These are phyloP conservation scores for Gallinago jamesoni DNA, from an alignment of 2,113 vertebrate species.

Conservation along the genomic window DNA sequence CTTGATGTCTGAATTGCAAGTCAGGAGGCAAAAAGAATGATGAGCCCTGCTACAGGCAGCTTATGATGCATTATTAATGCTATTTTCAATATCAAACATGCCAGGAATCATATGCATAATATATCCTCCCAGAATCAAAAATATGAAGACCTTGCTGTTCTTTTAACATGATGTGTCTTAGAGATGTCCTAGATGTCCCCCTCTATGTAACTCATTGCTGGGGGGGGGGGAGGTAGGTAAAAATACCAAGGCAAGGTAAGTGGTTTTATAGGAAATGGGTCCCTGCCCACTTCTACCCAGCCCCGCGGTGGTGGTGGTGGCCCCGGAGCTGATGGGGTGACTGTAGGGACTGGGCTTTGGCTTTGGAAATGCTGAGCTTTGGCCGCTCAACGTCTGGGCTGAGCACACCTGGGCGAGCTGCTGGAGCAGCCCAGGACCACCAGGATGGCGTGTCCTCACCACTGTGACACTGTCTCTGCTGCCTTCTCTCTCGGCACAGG, in stretches of 20 bases:
- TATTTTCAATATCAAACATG: slow-evolving; percentile 39
- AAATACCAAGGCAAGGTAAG: fast-evolving
- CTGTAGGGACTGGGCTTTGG: fast-evolving
- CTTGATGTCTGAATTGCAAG: slow-evolving; percentile 11
- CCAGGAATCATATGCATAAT: background rate
- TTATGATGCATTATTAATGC: slow-evolving; percentile 60
- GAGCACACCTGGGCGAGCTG: fast-evolving
- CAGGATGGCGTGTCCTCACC: background rate
- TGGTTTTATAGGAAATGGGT: background rate
- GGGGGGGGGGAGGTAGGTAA: fast-evolving
- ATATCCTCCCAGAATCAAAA: background rate
- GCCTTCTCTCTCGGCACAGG: fast-evolving
- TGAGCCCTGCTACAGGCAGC: background rate
- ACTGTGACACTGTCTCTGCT: fast-evolving
- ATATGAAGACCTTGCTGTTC: background rate
- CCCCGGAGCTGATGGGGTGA: background rate
- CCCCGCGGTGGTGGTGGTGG: fast-evolving
- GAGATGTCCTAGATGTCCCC: background rate
- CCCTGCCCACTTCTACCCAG: background rate
- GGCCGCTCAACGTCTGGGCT: too few species aligned
- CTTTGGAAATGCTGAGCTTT: background rate
- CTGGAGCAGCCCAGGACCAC: fast-evolving
- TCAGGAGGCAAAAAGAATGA: background rate
- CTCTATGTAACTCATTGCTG: fast-evolving
- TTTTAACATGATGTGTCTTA: background rate